These are phyloP conservation scores for Dermatemys mawii DNA, from an alignment of 2,113 vertebrate genomes.

Conservation along the genomic window DNA sequence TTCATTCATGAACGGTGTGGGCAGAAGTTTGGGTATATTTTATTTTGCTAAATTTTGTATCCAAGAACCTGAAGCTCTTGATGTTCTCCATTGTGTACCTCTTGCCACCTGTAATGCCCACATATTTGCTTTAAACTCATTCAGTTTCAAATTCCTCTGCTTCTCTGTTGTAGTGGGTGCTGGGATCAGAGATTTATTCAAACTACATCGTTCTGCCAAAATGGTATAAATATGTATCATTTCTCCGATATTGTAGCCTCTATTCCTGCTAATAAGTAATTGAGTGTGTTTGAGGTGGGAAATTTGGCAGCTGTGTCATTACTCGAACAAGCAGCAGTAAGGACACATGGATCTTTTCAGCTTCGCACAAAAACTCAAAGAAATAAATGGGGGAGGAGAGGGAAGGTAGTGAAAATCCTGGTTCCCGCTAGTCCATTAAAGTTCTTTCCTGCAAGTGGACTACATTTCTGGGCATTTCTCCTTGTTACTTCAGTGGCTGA, in stretches of 20 bases:
- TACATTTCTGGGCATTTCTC: not conserved
- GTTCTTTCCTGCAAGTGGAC: not conserved
- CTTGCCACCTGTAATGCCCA: not conserved
- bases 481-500: not conserved
- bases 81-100: not conserved
- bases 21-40: not conserved
- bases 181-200: not conserved
- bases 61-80: not conserved
- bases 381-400: not conserved
- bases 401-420: not conserved
- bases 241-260: not conserved
- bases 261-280: not conserved
- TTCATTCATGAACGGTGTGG: not conserved
- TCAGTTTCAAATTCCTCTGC: not conserved
- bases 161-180: not conserved
- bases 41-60: not conserved
- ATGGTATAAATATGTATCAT: not conserved
- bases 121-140: not conserved
- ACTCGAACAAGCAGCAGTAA: not conserved
- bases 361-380: not conserved
- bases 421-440: not conserved
- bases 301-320: not conserved
- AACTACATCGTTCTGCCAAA: not conserved
- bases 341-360: not conserved
- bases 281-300: slow-evolving; percentile 30